Conservation (phyloP, 2,113 vertebrate species). For the Merops nubicus region DNA sequence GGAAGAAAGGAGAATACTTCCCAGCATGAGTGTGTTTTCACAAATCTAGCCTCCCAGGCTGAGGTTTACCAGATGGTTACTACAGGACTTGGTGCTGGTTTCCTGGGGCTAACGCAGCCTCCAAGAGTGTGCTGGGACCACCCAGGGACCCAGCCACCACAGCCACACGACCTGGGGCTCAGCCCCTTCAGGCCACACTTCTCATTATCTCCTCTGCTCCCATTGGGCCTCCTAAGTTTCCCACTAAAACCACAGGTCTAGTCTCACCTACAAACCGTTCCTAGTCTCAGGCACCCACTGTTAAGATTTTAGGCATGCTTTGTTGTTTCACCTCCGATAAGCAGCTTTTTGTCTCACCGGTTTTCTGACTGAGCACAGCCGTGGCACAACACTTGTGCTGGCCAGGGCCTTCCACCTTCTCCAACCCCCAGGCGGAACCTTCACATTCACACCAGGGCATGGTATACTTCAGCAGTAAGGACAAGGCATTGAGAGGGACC, state of each 20-base stretch:
- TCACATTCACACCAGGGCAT: not conserved
- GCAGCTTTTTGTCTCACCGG: not conserved
- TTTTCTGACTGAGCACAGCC: rapidly evolving
- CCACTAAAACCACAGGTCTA: not conserved
- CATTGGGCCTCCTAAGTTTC: not conserved
- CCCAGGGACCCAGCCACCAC: not conserved
- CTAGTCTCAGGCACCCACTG: not conserved
- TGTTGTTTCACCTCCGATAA: not conserved
- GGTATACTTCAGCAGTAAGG: not conserved
- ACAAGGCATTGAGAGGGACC: not conserved
- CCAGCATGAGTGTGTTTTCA: not conserved
- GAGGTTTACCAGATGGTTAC: not conserved
- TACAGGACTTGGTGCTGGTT: not conserved
- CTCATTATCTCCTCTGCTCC: not conserved
- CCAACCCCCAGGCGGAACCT: not conserved
- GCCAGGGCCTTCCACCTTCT: not conserved
- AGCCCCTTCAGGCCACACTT: not conserved
- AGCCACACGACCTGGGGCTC: not conserved
- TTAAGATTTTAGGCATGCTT: not conserved
- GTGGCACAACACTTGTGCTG: not conserved
- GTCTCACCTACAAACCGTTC: not conserved
- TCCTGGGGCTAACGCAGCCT: not conserved
- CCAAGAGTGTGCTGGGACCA: rapidly evolving
- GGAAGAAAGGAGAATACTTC: not conserved
- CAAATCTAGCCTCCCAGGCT: not conserved